These are phyloP conservation scores for Psilopogon haemacephalus DNA, from an alignment of 2,113 vertebrate species.

Conservation along the genomic window DNA sequence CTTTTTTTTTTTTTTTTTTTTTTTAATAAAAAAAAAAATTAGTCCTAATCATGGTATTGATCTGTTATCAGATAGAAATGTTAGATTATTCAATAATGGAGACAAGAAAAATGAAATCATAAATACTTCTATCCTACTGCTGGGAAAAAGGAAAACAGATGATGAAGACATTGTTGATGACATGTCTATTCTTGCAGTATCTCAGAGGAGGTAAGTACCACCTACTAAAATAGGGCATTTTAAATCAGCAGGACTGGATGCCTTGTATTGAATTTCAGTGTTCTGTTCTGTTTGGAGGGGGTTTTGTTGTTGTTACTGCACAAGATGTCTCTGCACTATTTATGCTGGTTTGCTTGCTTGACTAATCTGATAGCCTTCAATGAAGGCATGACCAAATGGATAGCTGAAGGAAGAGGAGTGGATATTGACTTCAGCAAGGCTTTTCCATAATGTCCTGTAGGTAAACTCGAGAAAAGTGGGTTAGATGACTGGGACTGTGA, in stretches of 20 bases:
- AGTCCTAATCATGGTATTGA: neutral
- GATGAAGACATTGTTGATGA: conserved; percentile 12
- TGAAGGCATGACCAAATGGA: too few species aligned
- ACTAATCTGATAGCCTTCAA: too few species aligned
- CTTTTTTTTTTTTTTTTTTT: too few species aligned
- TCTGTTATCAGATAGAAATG: conserved; percentile 10
- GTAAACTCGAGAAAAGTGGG: too few species aligned
- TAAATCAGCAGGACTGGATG: neutral
- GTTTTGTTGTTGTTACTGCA: neutral
- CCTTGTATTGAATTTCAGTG: neutral
- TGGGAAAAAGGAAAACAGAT: neutral
- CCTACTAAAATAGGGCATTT: neutral
- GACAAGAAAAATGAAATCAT: conserved; percentile 30
- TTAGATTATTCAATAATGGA: conserved; percentile 28
- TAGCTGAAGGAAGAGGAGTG: too few species aligned
- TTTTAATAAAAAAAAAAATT: neutral
- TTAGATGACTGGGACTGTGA: too few species aligned
- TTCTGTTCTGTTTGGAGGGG: neutral
- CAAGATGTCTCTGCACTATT: neutral
- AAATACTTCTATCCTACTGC: neutral
- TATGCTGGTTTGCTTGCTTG: neutral
- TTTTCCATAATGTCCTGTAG: too few species aligned
- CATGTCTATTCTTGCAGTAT: neutral
- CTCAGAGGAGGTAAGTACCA: conserved; percentile 3
- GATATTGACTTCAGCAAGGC: too few species aligned